Conservation (phyloP, 2,113 vertebrate genomes). For the Azemiops feae region DNA sequence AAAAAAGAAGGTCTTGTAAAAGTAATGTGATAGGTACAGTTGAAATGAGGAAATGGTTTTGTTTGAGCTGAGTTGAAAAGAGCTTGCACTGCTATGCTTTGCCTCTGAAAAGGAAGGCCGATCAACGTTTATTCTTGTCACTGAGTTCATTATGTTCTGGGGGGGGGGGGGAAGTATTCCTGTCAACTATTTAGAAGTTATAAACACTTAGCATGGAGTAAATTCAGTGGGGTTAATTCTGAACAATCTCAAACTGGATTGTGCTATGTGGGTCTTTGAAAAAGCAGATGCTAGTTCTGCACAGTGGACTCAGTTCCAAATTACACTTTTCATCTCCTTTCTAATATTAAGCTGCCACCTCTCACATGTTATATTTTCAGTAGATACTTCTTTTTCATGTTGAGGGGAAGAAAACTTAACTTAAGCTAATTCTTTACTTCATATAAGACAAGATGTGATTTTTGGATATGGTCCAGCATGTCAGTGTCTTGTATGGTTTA, state of each 20-base stretch:
- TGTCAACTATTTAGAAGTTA: background rate
- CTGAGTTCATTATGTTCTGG: background rate
- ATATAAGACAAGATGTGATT: background rate
- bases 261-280: background rate
- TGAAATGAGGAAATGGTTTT: background rate
- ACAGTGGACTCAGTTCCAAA: background rate
- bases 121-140: background rate
- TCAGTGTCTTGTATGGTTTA: background rate
- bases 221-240: background rate
- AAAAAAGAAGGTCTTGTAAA: background rate
- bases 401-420: background rate
- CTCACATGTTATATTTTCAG: background rate
- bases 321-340: background rate
- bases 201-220: background rate
- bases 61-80: background rate
- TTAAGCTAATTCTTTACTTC: background rate
- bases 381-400: background rate
- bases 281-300: background rate
- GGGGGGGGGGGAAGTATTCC: background rate
- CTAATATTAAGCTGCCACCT: background rate
- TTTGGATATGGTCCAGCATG: background rate
- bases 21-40: background rate
- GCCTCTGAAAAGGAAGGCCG: background rate
- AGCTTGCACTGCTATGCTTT: background rate
- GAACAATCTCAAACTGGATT: background rate